phyloP scores from a whole-genome alignment of 2,888 invertebrate genomes.

The Lamellibrachia columna region DNA sequence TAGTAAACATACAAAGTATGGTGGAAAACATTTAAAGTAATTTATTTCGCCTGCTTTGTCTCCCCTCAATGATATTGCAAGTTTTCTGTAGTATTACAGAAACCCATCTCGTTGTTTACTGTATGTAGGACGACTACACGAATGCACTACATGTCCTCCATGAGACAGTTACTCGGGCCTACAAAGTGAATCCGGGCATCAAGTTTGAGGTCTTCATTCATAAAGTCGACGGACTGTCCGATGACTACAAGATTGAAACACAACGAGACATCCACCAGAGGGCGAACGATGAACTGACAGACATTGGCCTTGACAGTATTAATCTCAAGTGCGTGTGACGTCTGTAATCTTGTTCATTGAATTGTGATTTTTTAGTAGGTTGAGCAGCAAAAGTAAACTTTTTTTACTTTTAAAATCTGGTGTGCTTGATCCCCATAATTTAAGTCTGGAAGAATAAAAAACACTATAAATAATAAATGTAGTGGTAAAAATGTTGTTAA shows the following conservation, averaged over 20 bases:
- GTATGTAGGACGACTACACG: slow-evolving; percentile 89
- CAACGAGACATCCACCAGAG: slow-evolving; percentile 97
- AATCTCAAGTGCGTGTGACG: slow-evolving; percentile 56
- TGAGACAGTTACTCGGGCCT: slow-evolving; percentile 91
- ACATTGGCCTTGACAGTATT: slow-evolving; percentile 74
- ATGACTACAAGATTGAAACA: slow-evolving; percentile 99
- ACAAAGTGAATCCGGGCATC: slow-evolving; percentile 93
- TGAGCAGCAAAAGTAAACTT: no score
- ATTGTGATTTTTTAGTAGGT: no score
- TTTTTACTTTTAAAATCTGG: no score
- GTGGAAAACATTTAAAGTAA: no score
- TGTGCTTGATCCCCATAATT: no score
- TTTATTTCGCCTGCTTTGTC: no score
- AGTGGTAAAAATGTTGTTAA: no score
- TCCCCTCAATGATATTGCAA: no score
- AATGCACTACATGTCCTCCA: slow-evolving; percentile 94
- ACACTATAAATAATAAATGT: no score
- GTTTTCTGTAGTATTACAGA: background rate
- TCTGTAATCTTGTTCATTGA: background rate
- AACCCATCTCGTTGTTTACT: background rate
- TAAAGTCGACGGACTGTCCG: slow-evolving; percentile 96
- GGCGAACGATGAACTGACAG: slow-evolving; percentile 92
- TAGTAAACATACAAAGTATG: no score
- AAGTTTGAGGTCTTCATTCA: slow-evolving; percentile 99
- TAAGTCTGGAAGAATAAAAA: no score